These are phyloP conservation scores for Gasterosteus nipponicus DNA, from an alignment of 2,113 vertebrate species.

Conservation along the genomic window DNA sequence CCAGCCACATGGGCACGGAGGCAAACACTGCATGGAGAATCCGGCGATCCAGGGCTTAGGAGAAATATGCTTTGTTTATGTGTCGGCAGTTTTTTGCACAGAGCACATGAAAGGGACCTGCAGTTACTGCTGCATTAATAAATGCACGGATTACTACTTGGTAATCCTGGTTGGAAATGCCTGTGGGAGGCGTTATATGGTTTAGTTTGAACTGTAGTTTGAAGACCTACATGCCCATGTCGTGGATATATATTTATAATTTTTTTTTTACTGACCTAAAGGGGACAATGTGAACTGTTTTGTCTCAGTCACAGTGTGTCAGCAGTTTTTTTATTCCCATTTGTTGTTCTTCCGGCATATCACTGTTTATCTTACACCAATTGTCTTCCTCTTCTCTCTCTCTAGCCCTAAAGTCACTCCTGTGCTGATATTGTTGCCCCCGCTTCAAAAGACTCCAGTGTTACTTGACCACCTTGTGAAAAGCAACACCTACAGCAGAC, in stretches of 20 bases:
- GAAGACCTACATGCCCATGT: background rate
- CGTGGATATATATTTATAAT: background rate
- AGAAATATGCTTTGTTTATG: slow-evolving; percentile 68
- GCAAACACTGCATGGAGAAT: slow-evolving; percentile 56
- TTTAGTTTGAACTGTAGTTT: background rate
- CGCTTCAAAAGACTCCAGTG: slow-evolving; percentile 39
- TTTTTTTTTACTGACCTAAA: too few species aligned
- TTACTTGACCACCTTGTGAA: slow-evolving; percentile 54
- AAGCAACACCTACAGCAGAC: slow-evolving; percentile 50
- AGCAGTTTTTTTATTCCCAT: slow-evolving; percentile 4
- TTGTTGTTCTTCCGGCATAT: slow-evolving; percentile 23
- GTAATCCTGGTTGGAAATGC: slow-evolving; percentile 21
- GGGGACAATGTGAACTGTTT: slow-evolving; percentile 26
- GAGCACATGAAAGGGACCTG: slow-evolving; percentile 40
- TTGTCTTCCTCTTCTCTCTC: slow-evolving; percentile 6
- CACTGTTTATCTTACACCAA: slow-evolving; percentile 9
- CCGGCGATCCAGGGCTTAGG: slow-evolving; percentile 62
- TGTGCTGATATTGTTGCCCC: slow-evolving; percentile 39
- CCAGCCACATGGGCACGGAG: slow-evolving; percentile 49
- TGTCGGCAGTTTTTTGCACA: background rate
- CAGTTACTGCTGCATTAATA: slow-evolving; percentile 22
- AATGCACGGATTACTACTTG: slow-evolving; percentile 18
- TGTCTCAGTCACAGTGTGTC: slow-evolving; percentile 1
- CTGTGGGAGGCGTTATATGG: background rate
- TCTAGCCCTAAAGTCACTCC: slow-evolving; percentile 29